Evolutionary conservation across 2,888 invertebrate species (phyloP), one percentile per base, ranked within the genome.

Genomic region (Lycocerus yunnanus): DNA sequence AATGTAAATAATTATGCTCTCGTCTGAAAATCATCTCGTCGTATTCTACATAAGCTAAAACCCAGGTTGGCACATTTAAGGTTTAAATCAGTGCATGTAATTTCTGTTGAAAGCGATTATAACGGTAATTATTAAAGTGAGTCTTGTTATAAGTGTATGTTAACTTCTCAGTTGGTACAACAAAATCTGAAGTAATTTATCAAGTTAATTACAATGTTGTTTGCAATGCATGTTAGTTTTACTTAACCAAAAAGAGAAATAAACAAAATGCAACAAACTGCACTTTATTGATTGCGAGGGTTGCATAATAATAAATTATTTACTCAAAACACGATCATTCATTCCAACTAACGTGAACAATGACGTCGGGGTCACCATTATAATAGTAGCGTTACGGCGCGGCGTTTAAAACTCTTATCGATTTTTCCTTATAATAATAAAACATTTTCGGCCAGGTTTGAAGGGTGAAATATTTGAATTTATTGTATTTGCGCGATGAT

Each of bases 71-170:
- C 77, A 78, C 79, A 80, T 79, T 80, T 43, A 79, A 69, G 76
- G 77, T 76, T 73, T 78, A 78, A 80, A 80, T 80, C 80, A 80
- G 78, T 80, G 80, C 77, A 79, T 74, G 77, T 77, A 76, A 78
- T 77, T 71, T 73, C 79, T 78, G 73, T 73, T 73, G 76, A 75
- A 76, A 78, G 78, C 78, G 75, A 77, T 80, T 80, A 80, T 80
- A 80, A 81, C 73, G 80, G 80, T 78, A 78, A 79, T 81, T 80
- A 81, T 81, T 79, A 80, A 74, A 77, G 79, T 21, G 60, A 20
- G 66, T 24, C 69, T 72, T 75, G 60, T 59, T 58, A 66, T 43
- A 60, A 73, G 63, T 21, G 68, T 63, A 68, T 43, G 74, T 63
- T 71, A 27, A 21, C 60, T 18, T 68, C 61, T 63, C 69, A 63